Conservation (phyloP, 1,140 invertebrate genomes). For the Halictus rubicundus region DNA sequence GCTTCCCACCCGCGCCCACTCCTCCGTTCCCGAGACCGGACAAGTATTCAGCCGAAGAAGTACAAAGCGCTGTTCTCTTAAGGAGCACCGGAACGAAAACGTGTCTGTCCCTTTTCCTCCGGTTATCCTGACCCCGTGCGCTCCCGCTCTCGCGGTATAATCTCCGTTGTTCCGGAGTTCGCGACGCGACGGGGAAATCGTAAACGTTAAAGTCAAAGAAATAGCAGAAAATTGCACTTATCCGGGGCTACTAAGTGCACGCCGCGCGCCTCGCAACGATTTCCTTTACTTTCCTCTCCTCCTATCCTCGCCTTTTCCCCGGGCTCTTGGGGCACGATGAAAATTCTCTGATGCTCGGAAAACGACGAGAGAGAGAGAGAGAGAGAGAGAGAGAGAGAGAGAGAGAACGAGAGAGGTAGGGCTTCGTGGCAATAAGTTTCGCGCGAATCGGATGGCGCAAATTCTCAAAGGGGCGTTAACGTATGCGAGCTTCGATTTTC, state of each 20-base stretch:
- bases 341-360: background rate
- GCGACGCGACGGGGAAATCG: background rate
- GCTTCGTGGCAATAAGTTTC: constrained; percentile 52
- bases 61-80: constrained; percentile 12
- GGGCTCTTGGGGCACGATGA: background rate
- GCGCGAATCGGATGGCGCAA: constrained; percentile 46
- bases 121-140: too few relatives aligned
- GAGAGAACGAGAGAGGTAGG: background rate
- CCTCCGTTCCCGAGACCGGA: background rate
- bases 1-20: too few relatives aligned
- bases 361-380: background rate
- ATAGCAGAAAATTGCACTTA: constrained; percentile 34
- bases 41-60: background rate
- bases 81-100: background rate
- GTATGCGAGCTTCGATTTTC: background rate
- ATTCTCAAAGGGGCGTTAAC: constrained; percentile 50
- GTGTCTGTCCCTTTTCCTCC: background rate
- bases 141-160: background rate
- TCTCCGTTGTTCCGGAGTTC: background rate
- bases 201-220: constrained; percentile 16
- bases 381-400: too few relatives aligned
- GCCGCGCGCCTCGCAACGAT: constrained; percentile 3
- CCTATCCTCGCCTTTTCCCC: too few relatives aligned
- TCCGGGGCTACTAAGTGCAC: constrained; percentile 35
- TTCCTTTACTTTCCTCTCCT: background rate